A percentile compares a stretch with the other conserved stretches of the same genome.
These are phyloP conservation scores for Tanytarsus gracilentus DNA, from an alignment of 2,888 invertebrate species.

Conservation along the genomic window DNA sequence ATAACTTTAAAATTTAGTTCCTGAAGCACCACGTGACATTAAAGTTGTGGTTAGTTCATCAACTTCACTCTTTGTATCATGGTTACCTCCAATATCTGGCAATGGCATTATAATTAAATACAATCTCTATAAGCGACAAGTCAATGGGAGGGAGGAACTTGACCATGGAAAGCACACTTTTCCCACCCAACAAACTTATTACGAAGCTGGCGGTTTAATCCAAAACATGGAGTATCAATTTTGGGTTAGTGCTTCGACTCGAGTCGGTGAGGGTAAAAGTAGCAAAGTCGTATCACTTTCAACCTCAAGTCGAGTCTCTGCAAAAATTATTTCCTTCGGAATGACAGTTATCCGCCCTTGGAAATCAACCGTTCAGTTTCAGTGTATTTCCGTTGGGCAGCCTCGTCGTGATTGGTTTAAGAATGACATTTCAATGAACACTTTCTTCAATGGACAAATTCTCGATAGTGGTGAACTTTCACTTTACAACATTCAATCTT, in stretches of 20 bases:
- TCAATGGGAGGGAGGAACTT: conserved; percentile 58
- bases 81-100: conserved; percentile 64
- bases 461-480: conserved; percentile 57
- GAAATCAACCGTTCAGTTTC: conserved; percentile 54
- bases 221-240: conserved; percentile 66
- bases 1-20: conserved; percentile 47
- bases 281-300: conserved; percentile 59
- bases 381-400: conserved; percentile 58
- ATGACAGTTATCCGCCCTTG: conserved; percentile 56
- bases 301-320: conserved; percentile 56
- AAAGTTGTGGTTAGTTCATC: conserved; percentile 68
- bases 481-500: conserved; percentile 53
- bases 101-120: conserved; percentile 72
- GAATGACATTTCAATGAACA: conserved; percentile 49
- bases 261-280: conserved; percentile 68
- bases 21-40: conserved; percentile 68
- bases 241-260: conserved; percentile 68
- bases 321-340: conserved; percentile 62
- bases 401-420: conserved; percentile 58
- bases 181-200: conserved; percentile 54
- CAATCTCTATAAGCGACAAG: conserved; percentile 58
- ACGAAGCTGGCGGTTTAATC: conserved; percentile 58
- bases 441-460: conserved; percentile 52
- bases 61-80: conserved; percentile 65
- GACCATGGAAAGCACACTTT: conserved; percentile 59